Percentiles rank a stretch among this genome's conserved stretches.
Conservation (phyloP, 2,888 invertebrate genomes). For the Oxytorus armatus region DNA sequence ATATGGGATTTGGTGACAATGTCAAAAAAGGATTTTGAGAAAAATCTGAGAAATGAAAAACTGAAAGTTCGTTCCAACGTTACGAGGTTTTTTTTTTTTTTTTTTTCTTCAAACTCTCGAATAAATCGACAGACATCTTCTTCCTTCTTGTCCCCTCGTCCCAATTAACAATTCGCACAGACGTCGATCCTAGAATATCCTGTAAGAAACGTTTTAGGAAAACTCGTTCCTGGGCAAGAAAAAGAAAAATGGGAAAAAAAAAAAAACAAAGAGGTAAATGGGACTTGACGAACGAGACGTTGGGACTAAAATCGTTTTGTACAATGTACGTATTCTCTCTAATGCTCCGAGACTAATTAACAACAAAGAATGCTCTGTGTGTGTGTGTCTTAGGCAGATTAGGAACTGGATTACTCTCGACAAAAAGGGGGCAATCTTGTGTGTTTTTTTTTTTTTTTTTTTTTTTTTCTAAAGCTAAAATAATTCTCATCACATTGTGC, state of each 20-base stretch:
- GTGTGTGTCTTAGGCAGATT: constrained; percentile 38
- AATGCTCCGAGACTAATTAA: constrained; percentile 20
- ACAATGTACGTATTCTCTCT: constrained; percentile 28
- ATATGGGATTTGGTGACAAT: no score
- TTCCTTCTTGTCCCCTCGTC: constrained; percentile 31
- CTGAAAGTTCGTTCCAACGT: constrained; percentile 32
- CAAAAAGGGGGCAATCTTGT: constrained; percentile 23
- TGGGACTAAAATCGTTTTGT: constrained; percentile 4
- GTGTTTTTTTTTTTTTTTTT: no score
- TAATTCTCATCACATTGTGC: constrained; percentile 50
- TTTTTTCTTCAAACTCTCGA: not conserved
- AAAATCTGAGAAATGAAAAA: not conserved
- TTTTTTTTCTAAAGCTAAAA: constrained; percentile 36
- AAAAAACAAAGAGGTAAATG: constrained; percentile 4
- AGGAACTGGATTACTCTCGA: constrained; percentile 34
- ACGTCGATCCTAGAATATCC: constrained; percentile 47
- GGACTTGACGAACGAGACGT: constrained; percentile 2
- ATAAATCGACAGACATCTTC: not conserved
- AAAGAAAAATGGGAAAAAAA: not conserved
- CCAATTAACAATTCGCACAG: constrained; percentile 4
- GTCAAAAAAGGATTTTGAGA: no score
- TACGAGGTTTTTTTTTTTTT: constrained; percentile 10
- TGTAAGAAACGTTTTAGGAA: constrained; percentile 42
- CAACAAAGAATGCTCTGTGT: not conserved
- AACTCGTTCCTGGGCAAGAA: constrained; percentile 35